phyloP scores from a whole-genome alignment of 2,797 vertebrate genomes.

The Ambastaia sidthimunki region DNA sequence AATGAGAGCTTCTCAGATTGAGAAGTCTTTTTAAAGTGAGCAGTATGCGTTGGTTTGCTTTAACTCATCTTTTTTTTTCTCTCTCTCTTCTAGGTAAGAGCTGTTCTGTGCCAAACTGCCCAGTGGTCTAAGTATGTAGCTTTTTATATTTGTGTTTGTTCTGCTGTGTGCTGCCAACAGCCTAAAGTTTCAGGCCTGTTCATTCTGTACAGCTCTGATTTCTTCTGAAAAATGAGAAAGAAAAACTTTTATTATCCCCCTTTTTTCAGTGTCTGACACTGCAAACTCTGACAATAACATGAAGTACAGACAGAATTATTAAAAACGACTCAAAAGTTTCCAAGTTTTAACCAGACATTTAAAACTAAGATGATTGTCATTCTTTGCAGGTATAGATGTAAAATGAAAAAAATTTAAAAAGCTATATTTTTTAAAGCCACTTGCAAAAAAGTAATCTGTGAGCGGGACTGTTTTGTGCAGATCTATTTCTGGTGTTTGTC shows the following conservation, averaged over 20 bases:
- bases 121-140: constrained; percentile 45
- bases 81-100: constrained; percentile 60
- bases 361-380: too few species aligned
- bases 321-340: neutral
- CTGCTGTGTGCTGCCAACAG: neutral
- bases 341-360: too few species aligned
- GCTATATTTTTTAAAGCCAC: neutral
- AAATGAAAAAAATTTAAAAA: neutral
- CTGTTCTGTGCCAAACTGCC: constrained; percentile 28
- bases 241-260: neutral
- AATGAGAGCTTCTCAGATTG: too few species aligned
- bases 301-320: neutral
- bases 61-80: constrained; percentile 16
- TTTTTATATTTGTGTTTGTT: constrained; percentile 7
- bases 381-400: too few species aligned
- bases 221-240: neutral
- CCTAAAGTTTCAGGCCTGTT: neutral
- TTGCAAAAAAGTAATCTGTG: neutral
- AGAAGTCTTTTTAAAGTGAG: too few species aligned
- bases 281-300: neutral
- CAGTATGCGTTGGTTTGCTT: neutral
- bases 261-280: neutral
- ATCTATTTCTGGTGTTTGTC: neutral
- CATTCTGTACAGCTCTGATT: constrained; percentile 19
- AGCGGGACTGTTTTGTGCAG: neutral